Conservation (phyloP, 2,113 vertebrate species). For the Pedetes capensis region DNA sequence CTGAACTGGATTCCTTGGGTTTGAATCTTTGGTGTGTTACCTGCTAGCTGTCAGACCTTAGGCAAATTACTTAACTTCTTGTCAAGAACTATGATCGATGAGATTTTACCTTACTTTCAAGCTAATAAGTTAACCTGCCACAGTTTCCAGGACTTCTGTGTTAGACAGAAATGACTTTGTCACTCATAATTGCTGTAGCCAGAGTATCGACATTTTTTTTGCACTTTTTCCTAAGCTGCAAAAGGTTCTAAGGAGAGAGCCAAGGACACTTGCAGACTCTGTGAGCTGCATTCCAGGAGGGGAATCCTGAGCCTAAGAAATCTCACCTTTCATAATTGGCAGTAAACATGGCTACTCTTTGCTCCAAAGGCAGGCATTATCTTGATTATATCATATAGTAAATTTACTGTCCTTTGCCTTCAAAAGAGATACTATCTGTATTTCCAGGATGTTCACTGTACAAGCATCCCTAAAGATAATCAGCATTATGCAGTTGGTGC, state of each 20-base stretch:
- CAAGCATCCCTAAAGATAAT: neutral
- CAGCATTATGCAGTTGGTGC: neutral
- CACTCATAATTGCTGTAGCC: neutral
- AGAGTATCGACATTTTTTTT: neutral
- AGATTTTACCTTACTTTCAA: neutral
- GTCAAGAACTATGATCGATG: neutral
- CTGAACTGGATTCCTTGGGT: neutral
- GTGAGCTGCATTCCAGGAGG: neutral
- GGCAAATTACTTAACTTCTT: conserved; percentile 3
- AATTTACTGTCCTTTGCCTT: neutral
- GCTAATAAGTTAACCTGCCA: neutral
- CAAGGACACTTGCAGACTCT: neutral
- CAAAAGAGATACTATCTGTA: neutral
- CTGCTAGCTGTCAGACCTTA: neutral
- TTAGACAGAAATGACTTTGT: neutral
- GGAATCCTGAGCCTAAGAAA: neutral
- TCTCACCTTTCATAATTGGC: neutral
- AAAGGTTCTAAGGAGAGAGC: neutral
- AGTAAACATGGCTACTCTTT: neutral
- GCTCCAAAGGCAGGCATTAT: neutral
- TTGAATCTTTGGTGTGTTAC: neutral
- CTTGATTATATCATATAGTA: neutral
- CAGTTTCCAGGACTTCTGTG: neutral
- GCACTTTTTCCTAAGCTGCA: neutral
- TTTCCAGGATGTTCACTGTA: neutral